phyloP scores from a whole-genome alignment of 2,797 vertebrate genomes.

The Melanotaenia maccullochi region DNA sequence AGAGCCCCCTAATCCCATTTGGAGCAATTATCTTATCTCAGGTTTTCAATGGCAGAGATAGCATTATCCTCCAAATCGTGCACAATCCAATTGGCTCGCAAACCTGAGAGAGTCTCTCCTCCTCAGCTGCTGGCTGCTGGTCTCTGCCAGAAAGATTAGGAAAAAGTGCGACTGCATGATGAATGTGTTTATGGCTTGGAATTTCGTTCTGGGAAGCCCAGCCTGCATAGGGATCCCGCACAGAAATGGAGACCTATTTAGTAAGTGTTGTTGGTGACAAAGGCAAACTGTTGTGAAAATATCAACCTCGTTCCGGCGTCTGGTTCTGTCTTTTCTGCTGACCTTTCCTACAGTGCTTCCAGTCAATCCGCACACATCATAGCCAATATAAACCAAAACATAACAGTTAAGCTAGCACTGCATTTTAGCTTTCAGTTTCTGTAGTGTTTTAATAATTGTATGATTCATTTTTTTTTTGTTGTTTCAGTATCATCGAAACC shows the following conservation, averaged over 20 bases:
- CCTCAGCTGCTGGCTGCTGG: conserved; percentile 36
- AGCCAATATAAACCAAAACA: conserved; percentile 16
- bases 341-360: conserved; percentile 28
- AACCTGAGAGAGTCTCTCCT: conserved; percentile 61
- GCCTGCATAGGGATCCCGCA: conserved; percentile 30
- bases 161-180: conserved; percentile 45
- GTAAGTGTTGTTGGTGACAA: conserved; percentile 53
- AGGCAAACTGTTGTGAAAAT: conserved; percentile 75
- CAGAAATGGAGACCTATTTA: conserved; percentile 49
- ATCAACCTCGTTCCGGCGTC: conserved; percentile 62
- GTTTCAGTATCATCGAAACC: conserved; percentile 85
- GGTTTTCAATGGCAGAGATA: conserved; percentile 75
- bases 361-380: conserved; percentile 42
- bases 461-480: conserved; percentile 37
- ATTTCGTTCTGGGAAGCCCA: conserved; percentile 41
- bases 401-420: conserved; percentile 4
- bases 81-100: conserved; percentile 74
- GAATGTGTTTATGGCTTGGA: conserved; percentile 50
- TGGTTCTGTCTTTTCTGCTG: conserved; percentile 57
- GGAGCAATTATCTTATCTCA: conserved; percentile 81
- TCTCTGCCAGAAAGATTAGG: conserved; percentile 54
- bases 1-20: conserved; percentile 79
- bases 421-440: conserved; percentile 19
- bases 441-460: not conserved
- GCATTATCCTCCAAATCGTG: conserved; percentile 78